phyloP scores from a whole-genome alignment of 2,888 invertebrate genomes.

The Oxystoma pomonae region DNA sequence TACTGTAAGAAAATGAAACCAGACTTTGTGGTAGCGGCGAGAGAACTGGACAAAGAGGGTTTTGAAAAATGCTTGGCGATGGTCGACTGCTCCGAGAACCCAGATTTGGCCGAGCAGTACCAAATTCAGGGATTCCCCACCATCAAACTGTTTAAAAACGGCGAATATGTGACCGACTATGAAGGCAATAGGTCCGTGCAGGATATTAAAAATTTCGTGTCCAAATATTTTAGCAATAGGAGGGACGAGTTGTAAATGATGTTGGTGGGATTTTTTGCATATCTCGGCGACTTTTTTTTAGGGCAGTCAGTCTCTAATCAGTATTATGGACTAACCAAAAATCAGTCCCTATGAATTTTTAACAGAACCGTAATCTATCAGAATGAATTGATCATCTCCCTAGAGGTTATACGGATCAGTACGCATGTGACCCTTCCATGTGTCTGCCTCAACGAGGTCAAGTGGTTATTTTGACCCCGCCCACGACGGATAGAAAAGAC shows the following conservation, averaged over 20 bases:
- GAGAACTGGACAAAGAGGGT: conserved; percentile 47
- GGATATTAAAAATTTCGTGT: conserved; percentile 55
- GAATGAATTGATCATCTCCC: no score
- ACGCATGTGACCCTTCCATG: no score
- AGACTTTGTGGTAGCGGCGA: conserved; percentile 57
- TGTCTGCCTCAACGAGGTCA: no score
- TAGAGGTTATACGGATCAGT: no score
- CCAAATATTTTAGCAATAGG: conserved; percentile 5
- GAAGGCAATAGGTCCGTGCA: conserved; percentile 53
- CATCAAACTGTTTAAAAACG: conserved; percentile 58
- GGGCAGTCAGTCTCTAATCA: no score
- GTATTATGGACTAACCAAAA: no score
- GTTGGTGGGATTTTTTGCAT: not conserved
- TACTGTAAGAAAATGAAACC: conserved; percentile 69
- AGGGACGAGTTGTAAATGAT: conserved; percentile 19
- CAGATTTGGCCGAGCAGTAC: conserved; percentile 55
- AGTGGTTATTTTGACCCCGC: no score
- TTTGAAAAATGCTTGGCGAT: conserved; percentile 50
- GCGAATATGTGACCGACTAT: conserved; percentile 54
- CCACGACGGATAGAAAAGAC: no score
- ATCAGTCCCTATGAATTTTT: no score
- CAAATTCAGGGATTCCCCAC: conserved; percentile 65
- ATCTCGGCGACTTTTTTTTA: no score
- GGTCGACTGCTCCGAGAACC: conserved; percentile 64
- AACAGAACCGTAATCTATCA: no score